phyloP scores from a whole-genome alignment of 2,113 vertebrate genomes.

The Fulica atra region DNA sequence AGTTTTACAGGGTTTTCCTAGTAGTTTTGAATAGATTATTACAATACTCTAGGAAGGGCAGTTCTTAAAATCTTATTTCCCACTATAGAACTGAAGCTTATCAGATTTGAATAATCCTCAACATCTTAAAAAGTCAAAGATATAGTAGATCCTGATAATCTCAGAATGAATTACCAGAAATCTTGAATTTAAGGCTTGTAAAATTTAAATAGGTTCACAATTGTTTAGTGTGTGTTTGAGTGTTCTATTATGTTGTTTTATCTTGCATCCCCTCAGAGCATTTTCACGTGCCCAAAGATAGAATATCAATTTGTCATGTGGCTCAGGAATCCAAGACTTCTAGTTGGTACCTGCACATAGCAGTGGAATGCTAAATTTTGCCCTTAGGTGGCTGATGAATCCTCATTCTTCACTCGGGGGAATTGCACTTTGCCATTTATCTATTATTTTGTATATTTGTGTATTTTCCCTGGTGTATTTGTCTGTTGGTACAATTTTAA shows the following conservation, averaged over 20 bases:
- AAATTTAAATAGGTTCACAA: neutral
- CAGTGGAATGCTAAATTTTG: neutral
- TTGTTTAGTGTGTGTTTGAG: neutral
- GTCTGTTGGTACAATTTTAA: neutral
- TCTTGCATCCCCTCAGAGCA: neutral
- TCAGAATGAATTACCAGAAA: neutral
- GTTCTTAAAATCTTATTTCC: neutral
- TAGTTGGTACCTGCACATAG: neutral
- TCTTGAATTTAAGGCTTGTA: neutral
- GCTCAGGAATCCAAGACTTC: neutral
- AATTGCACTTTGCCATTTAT: neutral
- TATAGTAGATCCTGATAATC: neutral
- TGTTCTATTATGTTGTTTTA: neutral
- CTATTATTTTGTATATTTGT: neutral
- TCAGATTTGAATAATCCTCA: neutral
- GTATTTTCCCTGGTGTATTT: neutral
- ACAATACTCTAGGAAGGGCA: neutral
- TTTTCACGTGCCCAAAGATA: neutral
- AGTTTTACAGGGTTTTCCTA: neutral
- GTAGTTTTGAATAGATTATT: neutral
- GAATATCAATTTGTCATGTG: neutral
- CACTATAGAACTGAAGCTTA: neutral
- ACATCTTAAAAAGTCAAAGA: neutral
- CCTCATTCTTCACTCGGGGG: neutral
- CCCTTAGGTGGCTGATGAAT: rapidly evolving